A percentile compares a stretch with the other conserved stretches of the same genome.
phyloP scores from a whole-genome alignment of 1,140 invertebrate species.

The Drosophila nannoptera region DNA sequence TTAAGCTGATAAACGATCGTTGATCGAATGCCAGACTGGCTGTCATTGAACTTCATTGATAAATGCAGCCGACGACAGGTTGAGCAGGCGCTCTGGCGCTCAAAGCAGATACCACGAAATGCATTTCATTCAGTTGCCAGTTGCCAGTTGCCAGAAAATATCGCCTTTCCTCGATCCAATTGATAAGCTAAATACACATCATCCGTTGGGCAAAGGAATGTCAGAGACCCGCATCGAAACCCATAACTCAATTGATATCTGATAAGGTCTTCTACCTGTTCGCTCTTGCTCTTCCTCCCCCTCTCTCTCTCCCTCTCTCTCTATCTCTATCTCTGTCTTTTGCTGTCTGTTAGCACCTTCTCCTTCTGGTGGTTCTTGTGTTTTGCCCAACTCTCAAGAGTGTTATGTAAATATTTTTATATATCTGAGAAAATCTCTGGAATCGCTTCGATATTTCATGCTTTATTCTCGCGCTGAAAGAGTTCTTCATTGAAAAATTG shows the following conservation, averaged over 20 bases:
- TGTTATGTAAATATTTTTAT: constrained; percentile 61
- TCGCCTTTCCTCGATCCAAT: constrained; percentile 51
- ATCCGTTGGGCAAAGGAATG: constrained; percentile 7
- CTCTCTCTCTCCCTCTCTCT: constrained; percentile 1
- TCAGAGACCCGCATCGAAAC: constrained; percentile 12
- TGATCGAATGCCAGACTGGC: constrained; percentile 60
- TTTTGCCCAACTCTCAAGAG: constrained; percentile 47
- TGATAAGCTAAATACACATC: constrained; percentile 67
- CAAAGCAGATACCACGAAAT: constrained; percentile 15
- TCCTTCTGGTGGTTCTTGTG: no score
- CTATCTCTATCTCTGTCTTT: constrained; percentile 39
- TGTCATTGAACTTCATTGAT: constrained; percentile 78
- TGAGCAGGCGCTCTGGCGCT: constrained; percentile 25
- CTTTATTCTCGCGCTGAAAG: constrained; percentile 55
- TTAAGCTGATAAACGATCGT: constrained; percentile 65
- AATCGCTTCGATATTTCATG: constrained; percentile 51
- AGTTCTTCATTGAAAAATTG: constrained; percentile 30
- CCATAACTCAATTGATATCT: constrained; percentile 35
- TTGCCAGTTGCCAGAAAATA: constrained; percentile 34
- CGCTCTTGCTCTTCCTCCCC: not conserved
- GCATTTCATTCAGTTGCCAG: constrained; percentile 24
- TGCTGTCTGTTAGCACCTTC: constrained; percentile 46
- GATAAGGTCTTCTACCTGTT: constrained; percentile 62
- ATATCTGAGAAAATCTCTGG: constrained; percentile 10
- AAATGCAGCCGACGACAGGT: constrained; percentile 43